Percentiles rank a stretch among this genome's conserved stretches.
phyloP scores from a whole-genome alignment of 2,797 vertebrate species.

The Schizopygopsis pylzovi region DNA sequence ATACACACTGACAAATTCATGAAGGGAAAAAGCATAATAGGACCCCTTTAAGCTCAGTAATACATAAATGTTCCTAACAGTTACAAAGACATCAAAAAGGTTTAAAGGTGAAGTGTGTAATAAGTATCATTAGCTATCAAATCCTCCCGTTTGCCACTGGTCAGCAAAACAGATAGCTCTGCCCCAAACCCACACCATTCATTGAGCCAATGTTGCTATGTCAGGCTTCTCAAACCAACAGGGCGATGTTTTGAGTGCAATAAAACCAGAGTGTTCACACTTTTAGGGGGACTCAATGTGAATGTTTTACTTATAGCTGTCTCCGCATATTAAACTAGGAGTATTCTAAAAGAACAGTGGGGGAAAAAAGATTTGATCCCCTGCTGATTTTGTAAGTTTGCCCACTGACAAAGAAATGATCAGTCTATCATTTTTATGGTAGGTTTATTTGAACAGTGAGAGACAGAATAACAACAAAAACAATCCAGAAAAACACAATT shows the following conservation, averaged over 20 bases:
- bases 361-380: too few species aligned
- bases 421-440: too few species aligned
- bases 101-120: slow-evolving; percentile 47
- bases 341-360: too few species aligned
- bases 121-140: slow-evolving; percentile 2
- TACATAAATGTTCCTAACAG: slow-evolving; percentile 60
- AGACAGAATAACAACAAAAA: too few species aligned
- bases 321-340: background rate
- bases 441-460: too few species aligned
- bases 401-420: too few species aligned
- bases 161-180: slow-evolving; percentile 5
- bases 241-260: background rate
- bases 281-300: background rate
- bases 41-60: slow-evolving; percentile 60
- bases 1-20: too few species aligned
- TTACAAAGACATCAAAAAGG: slow-evolving; percentile 67
- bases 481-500: too few species aligned
- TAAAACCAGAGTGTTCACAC: background rate
- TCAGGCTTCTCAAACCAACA: background rate
- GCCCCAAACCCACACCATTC: background rate
- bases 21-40: too few species aligned
- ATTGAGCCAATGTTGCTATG: background rate
- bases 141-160: background rate
- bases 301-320: background rate
- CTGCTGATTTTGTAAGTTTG: too few species aligned